Evolutionary conservation across 2,888 invertebrate genomes (phyloP).

Genomic region (Idaea aversata): DNA sequence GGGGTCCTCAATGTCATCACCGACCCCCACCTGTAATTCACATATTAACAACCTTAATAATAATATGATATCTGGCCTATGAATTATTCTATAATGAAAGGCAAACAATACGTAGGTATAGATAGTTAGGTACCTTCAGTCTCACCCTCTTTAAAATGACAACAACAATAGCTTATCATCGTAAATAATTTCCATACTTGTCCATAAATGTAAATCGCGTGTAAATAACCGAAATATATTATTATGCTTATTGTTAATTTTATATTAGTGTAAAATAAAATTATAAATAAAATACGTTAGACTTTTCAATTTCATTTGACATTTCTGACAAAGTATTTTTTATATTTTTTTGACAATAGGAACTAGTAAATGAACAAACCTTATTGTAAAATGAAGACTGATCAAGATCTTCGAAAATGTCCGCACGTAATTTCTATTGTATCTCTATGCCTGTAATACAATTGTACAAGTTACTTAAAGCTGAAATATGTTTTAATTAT

Average conservation of each 20-base stretch:
- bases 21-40: slow-evolving; percentile 24
- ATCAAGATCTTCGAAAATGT: slow-evolving; percentile 5
- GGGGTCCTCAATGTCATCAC: slow-evolving; percentile 66
- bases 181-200: slow-evolving; percentile 37
- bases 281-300: slow-evolving; percentile 41
- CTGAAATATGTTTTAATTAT: no score
- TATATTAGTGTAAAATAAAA: slow-evolving; percentile 38
- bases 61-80: slow-evolving; percentile 4
- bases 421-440: not conserved
- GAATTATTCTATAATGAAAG: slow-evolving; percentile 9
- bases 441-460: no score
- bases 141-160: slow-evolving; percentile 9
- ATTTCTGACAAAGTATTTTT: slow-evolving; percentile 23
- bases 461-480: no score
- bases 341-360: slow-evolving; percentile 1
- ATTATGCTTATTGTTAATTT: slow-evolving; percentile 58
- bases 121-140: slow-evolving; percentile 9
- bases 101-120: slow-evolving; percentile 9
- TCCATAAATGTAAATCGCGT: slow-evolving; percentile 15
- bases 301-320: slow-evolving; percentile 64
- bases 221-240: slow-evolving; percentile 32
- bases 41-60: not conserved
- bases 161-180: slow-evolving; percentile 8
- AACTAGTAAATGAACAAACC: not conserved
- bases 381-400: slow-evolving; percentile 6